Evolutionary conservation across 2,113 vertebrate genomes (phyloP), one percentile per base, ranked within the genome.

Genomic region (Sceloporus tristichus): DNA sequence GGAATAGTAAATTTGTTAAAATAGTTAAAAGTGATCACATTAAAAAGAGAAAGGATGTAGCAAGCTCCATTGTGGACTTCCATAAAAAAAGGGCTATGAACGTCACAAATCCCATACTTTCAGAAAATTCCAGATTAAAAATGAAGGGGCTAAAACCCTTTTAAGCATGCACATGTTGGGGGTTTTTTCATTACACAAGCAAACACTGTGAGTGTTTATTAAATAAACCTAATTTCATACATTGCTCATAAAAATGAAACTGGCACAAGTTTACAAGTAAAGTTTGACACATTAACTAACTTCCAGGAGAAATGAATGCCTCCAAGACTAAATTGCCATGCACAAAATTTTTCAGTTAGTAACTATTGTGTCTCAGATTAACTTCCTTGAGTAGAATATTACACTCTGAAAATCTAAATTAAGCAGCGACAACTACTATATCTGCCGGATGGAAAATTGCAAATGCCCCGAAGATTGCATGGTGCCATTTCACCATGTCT

Each of bases 111-210:
- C 21, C 29, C 23, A 40, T 10, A 27, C 42, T 83, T 83, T 14
- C 40, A 81, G 54, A 16, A 66, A 76, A 42, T 29, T 82, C 29
- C 3, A 23, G 48, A 66, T 68, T 66, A 94, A 93, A 94, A 90
- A 1, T 91, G 92, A 71, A 23, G 38, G 56, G 29, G 3, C 3
- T 89, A 53, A 38, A 77, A 78, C 78, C 27, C 8, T 65, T 21
- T 80, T 80, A 0, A 79, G n/a, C 29, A 84, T 25, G 38, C 23
- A 91, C 90, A 62, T 62, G 59, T 62, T 62, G 59, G 34, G 34
- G 34, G 82, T 59, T 0, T 48, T 54, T 79, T 83, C 38, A 70
- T 87, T 59, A 59, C 59, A 87, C 25, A 74, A 86, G 27, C 29
- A 27, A 80, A 59, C 48, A 56, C 4, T 65, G 18, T 16, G 34